phyloP scores from a whole-genome alignment of 2,888 invertebrate species.

The Phaedon cochleariae region DNA sequence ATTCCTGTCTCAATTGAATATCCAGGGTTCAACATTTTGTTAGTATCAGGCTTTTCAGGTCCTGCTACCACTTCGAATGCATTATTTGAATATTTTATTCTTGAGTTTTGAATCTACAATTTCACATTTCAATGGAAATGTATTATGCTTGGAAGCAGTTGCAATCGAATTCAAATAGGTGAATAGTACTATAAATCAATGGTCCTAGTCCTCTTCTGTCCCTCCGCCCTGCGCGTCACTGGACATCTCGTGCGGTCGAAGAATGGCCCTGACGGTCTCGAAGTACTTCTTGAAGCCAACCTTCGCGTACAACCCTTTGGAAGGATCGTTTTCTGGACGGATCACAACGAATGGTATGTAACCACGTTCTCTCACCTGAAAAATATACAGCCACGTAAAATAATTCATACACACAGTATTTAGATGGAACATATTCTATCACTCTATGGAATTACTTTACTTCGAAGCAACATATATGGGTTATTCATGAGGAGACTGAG shows the following conservation, averaged over 20 bases:
- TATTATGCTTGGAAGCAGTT: neutral
- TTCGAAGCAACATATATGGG: no score
- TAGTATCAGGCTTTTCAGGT: no score
- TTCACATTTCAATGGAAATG: neutral
- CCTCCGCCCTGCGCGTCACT: slow-evolving; percentile 51
- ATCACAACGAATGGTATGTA: slow-evolving; percentile 89
- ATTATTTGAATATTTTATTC: no score
- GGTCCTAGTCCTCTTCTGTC: slow-evolving; percentile 24
- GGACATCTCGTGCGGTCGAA: slow-evolving; percentile 67
- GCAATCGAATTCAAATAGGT: slow-evolving; percentile 3
- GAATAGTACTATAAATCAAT: slow-evolving; percentile 15
- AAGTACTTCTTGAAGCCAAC: slow-evolving; percentile 83
- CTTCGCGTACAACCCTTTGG: slow-evolving; percentile 83
- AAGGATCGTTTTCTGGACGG: slow-evolving; percentile 87
- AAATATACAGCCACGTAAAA: neutral
- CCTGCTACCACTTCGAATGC: no score
- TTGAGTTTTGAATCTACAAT: no score
- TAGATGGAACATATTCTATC: no score
- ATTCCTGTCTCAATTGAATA: no score
- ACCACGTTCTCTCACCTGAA: slow-evolving; percentile 60
- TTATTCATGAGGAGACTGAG: no score
- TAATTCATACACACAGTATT: no score
- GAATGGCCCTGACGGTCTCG: slow-evolving; percentile 81
- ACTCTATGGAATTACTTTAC: no score
- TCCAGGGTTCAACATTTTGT: no score